A percentile compares a stretch with the other conserved stretches of the same genome.
Conservation (phyloP, 2,113 vertebrate genomes). For the Sinosuthora webbiana region DNA sequence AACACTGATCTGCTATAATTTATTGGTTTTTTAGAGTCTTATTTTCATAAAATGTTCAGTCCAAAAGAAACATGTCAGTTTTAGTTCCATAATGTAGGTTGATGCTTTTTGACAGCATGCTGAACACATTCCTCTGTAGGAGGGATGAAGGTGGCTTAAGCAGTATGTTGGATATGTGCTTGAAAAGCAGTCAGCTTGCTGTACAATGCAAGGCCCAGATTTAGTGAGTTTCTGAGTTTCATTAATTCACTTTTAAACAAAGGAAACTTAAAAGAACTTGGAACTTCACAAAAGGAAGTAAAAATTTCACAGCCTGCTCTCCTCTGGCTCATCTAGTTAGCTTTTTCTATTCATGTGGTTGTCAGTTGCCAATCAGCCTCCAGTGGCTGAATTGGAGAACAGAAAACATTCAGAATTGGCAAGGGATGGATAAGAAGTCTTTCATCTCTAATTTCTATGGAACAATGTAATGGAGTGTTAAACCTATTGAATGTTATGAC, state of each 20-base stretch:
- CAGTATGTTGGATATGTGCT: not conserved
- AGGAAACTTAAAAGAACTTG: not conserved
- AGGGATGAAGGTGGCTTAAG: not conserved
- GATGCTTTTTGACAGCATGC: not conserved
- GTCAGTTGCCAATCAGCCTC: constrained; percentile 49
- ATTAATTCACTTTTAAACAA: constrained; percentile 25
- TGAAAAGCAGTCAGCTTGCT: not conserved
- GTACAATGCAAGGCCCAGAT: not conserved
- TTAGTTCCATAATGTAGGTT: not conserved
- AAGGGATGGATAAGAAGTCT: constrained; percentile 38
- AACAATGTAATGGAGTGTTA: constrained; percentile 16
- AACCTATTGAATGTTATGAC: constrained; percentile 14
- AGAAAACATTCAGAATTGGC: constrained; percentile 45
- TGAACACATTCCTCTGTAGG: not conserved
- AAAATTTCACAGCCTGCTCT: constrained; percentile 3
- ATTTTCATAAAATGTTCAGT: not conserved
- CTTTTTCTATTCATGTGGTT: constrained; percentile 28
- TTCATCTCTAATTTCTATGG: constrained; percentile 45
- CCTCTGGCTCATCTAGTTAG: constrained; percentile 28
- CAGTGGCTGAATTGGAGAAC: constrained; percentile 20
- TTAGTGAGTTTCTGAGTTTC: not conserved
- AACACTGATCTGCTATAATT: not conserved
- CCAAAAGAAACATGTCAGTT: not conserved
- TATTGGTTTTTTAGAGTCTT: not conserved
- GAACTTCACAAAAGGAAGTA: not conserved